These are phyloP conservation scores for Coluber constrictor DNA, from an alignment of 2,797 vertebrate species.

Conservation along the genomic window DNA sequence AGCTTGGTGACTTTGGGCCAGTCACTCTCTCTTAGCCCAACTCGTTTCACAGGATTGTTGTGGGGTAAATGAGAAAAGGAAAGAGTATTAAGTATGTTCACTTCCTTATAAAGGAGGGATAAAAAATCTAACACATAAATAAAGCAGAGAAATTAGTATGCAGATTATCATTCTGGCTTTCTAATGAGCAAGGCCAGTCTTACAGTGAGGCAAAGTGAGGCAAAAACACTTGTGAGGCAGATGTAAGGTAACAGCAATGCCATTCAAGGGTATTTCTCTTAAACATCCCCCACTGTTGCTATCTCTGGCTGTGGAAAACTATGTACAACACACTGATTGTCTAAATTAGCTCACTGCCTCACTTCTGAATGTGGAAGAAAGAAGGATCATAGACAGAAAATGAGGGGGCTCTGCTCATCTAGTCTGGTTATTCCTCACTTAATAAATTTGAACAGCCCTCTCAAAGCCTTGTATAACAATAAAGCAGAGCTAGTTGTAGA, in stretches of 20 bases:
- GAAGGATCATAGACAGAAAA: neutral
- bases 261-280: neutral
- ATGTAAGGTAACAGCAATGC: neutral
- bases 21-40: neutral
- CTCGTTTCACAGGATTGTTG: neutral
- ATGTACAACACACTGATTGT: neutral
- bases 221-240: neutral
- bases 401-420: neutral
- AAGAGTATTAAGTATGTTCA: neutral
- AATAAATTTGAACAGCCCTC: neutral
- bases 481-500: neutral
- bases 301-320: neutral
- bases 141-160: neutral
- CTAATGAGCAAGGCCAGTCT: neutral
- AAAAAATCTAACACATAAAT: neutral
- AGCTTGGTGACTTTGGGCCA: no score
- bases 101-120: neutral
- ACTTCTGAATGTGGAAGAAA: neutral
- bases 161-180: neutral
- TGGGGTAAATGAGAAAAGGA: neutral
- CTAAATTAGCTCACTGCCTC: neutral
- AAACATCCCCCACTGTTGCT: neutral
- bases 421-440: neutral
- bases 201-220: neutral
- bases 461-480: neutral